Percentiles rank a stretch among this genome's conserved stretches.
Evolutionary conservation across 2,797 vertebrate species (phyloP).

Genomic region (Myoxocephalus aenaeus): DNA sequence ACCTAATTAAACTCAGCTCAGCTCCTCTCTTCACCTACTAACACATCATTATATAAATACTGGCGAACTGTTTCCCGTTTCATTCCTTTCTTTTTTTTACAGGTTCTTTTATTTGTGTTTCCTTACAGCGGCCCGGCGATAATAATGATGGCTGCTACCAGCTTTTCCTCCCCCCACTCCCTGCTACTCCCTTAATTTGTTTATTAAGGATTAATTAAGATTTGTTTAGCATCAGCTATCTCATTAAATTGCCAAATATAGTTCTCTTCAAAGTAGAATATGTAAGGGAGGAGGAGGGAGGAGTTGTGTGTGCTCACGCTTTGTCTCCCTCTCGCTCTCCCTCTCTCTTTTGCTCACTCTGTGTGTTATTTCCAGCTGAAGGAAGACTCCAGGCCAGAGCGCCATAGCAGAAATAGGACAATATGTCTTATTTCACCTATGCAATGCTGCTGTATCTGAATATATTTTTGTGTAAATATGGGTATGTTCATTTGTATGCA

Average conservation of each 20-base stretch:
- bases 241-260: conserved; percentile 68
- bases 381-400: conserved; percentile 23
- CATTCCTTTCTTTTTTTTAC: neutral
- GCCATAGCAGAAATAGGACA: conserved; percentile 16
- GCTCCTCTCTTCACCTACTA: neutral
- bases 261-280: conserved; percentile 50
- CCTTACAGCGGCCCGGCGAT: conserved; percentile 14
- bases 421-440: neutral
- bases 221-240: conserved; percentile 56
- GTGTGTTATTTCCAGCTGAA: conserved; percentile 32
- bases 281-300: conserved; percentile 22
- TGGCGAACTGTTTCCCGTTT: neutral
- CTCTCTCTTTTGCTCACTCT: neutral
- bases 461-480: neutral
- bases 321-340: neutral
- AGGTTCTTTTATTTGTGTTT: conserved; percentile 30
- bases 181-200: conserved; percentile 38
- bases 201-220: conserved; percentile 69
- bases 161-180: conserved; percentile 23
- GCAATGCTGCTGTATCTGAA: neutral
- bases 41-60: neutral
- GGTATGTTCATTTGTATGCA: neutral
- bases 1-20: conserved; percentile 23
- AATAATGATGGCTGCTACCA: conserved; percentile 17
- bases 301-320: conserved; percentile 16